Evolutionary conservation across 2,797 vertebrate species (phyloP).

Genomic region (Paramormyrops hopkinsi): DNA sequence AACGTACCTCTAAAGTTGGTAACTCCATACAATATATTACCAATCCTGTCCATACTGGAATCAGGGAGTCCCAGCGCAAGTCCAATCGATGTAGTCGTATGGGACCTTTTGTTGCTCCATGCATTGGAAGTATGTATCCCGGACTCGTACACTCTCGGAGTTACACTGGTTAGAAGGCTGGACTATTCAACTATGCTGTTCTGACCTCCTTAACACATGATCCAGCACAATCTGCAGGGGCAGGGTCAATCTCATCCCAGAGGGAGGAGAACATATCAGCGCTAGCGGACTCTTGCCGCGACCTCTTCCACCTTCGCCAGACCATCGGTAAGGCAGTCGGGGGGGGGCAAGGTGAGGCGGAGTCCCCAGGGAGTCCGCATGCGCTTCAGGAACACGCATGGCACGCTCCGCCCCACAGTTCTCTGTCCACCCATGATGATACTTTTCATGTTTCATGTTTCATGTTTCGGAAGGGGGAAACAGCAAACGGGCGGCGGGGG

Average conservation of each 20-base stretch:
- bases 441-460: neutral
- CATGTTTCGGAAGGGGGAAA: neutral
- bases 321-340: neutral
- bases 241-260: neutral
- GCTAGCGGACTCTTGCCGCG: no score
- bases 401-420: neutral
- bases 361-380: neutral
- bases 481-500: neutral
- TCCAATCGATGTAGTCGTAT: neutral
- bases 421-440: neutral
- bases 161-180: neutral
- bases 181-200: neutral
- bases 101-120: neutral
- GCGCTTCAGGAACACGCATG: neutral
- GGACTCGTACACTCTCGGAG: neutral
- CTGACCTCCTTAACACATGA: neutral
- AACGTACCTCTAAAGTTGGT: neutral
- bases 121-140: neutral
- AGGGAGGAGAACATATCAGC: neutral
- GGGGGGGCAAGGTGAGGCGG: neutral
- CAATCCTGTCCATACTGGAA: neutral
- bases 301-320: neutral
- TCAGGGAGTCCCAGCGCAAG: neutral
- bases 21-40: no score
- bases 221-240: neutral